Percentiles rank a stretch among this genome's conserved stretches.
phyloP scores from a whole-genome alignment of 2,888 invertebrate genomes.

The Watsonalla cultraria region DNA sequence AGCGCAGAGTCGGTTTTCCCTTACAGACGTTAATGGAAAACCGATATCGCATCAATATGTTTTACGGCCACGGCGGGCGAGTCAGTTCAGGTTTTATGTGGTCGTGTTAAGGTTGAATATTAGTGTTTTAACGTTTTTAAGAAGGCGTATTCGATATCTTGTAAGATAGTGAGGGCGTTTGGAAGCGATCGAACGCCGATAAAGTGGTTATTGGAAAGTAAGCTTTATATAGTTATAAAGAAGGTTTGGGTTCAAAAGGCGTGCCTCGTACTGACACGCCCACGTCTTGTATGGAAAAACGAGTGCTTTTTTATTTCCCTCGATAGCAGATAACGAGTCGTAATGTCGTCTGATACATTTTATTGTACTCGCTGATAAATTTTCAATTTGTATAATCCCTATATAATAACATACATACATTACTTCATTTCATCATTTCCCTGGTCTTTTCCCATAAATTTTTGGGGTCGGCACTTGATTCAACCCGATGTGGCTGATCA shows the following conservation, averaged over 20 bases:
- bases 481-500: too few species aligned
- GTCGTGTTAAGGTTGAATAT: constrained; percentile 46
- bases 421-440: too few species aligned
- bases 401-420: constrained; percentile 4
- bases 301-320: constrained; percentile 56
- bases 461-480: too few species aligned
- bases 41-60: constrained; percentile 78
- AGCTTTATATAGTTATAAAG: constrained; percentile 61
- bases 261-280: constrained; percentile 67
- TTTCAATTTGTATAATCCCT: constrained; percentile 20
- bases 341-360: constrained; percentile 40
- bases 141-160: constrained; percentile 78
- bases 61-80: constrained; percentile 46
- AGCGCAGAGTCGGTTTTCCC: constrained; percentile 40
- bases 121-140: constrained; percentile 41
- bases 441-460: too few species aligned
- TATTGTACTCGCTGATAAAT: constrained; percentile 33
- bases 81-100: constrained; percentile 37
- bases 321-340: constrained; percentile 44
- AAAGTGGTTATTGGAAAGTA: constrained; percentile 67
- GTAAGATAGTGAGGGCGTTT: constrained; percentile 76
- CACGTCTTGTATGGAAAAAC: constrained; percentile 70
- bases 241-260: constrained; percentile 61
- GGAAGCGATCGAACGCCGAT: constrained; percentile 73
- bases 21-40: constrained; percentile 65